Evolutionary conservation across 2,113 vertebrate species (phyloP).

Genomic region (Turdus rufiventris): DNA sequence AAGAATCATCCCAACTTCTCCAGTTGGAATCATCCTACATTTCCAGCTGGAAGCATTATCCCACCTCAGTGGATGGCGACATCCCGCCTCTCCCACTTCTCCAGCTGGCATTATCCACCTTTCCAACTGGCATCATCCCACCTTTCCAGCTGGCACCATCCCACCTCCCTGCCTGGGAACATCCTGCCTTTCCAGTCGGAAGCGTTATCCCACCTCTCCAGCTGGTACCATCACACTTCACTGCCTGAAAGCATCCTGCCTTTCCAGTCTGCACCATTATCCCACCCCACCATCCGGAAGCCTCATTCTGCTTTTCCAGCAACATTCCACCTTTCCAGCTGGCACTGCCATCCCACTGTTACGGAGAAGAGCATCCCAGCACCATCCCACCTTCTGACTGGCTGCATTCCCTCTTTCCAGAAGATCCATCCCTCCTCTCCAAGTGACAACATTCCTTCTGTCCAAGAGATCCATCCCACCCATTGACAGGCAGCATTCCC

Average conservation of each 20-base stretch:
- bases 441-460: background rate
- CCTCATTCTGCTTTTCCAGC: background rate
- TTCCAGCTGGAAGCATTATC: background rate
- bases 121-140: no score
- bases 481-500: no score
- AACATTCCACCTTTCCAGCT: background rate
- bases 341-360: background rate
- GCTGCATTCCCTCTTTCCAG: no score
- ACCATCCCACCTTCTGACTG: no score
- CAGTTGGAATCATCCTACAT: background rate
- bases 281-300: background rate
- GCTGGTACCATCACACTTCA: background rate
- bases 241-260: background rate
- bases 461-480: background rate
- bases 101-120: background rate
- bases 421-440: no score
- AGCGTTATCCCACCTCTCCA: background rate
- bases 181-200: accelerated
- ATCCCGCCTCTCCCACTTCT: no score
- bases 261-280: background rate
- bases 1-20: background rate
- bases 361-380: background rate
- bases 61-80: background rate
- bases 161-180: background rate
- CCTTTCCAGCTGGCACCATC: background rate